phyloP scores from a whole-genome alignment of 37 sponge, comb jelly and placozoan genomes.

The Axinella damicornis region DNA sequence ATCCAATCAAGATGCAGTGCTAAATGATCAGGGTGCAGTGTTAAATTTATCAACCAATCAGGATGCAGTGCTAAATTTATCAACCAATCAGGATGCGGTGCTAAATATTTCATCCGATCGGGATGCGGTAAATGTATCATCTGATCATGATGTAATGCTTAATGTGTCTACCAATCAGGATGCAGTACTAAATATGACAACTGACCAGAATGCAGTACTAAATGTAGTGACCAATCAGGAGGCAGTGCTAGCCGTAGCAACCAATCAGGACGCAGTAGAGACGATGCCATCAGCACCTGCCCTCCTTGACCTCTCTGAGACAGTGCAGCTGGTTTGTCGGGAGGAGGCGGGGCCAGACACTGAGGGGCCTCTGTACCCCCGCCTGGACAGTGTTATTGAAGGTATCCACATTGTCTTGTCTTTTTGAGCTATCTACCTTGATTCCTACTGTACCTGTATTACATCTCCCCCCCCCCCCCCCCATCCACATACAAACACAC shows the following conservation, averaged over 20 bases:
- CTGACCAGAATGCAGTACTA: not conserved
- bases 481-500: slow-evolving; percentile 5
- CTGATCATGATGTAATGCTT: not conserved
- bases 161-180: not conserved
- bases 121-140: not conserved
- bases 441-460: not conserved
- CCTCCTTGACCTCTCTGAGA: slow-evolving; percentile 25
- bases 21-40: not conserved
- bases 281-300: slow-evolving; percentile 32
- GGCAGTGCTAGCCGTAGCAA: not conserved
- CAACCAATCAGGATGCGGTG: no score
- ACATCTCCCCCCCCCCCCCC: not conserved
- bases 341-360: not conserved
- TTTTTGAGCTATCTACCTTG: not conserved
- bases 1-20: not conserved
- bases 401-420: not conserved
- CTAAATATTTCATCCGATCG: not conserved
- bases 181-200: not conserved
- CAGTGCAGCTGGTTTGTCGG: not conserved
- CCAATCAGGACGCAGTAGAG: not conserved
- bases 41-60: not conserved
- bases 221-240: not conserved
- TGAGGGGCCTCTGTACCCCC: slow-evolving; percentile 22
- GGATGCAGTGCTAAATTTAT: no score
- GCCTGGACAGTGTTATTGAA: slow-evolving; percentile 24